phyloP scores from a whole-genome alignment of 1,140 invertebrate genomes.

The Caenorhabditis remanei region DNA sequence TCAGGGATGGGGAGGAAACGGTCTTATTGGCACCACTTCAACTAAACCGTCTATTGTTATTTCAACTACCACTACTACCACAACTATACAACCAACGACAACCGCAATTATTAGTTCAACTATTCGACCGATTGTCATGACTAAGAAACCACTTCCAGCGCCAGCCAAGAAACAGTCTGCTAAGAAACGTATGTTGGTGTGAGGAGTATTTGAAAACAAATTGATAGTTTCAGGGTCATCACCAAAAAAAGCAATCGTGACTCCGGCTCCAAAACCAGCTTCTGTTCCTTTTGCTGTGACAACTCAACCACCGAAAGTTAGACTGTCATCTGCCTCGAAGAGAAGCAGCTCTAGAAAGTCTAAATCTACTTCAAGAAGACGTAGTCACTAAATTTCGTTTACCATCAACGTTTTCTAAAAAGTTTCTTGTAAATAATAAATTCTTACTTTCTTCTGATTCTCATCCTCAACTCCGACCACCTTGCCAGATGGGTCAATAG shows the following conservation, averaged over 20 bases:
- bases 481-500: constrained; percentile 68
- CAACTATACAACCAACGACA: constrained; percentile 31
- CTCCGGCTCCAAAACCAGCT: not conserved
- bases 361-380: constrained; percentile 3
- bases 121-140: constrained; percentile 13
- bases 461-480: constrained; percentile 71
- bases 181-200: not conserved
- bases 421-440: not conserved
- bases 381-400: not conserved
- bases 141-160: constrained; percentile 9
- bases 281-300: not conserved
- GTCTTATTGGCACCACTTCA: constrained; percentile 49
- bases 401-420: not conserved
- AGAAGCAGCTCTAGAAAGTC: constrained; percentile 1
- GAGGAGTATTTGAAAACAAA: not conserved
- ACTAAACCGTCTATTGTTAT: constrained; percentile 30
- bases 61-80: constrained; percentile 11
- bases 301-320: not conserved
- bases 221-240: not conserved
- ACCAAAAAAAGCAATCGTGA: not conserved
- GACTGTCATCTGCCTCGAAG: not conserved
- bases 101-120: constrained; percentile 31
- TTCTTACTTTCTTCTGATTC: constrained; percentile 70
- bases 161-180: not conserved
- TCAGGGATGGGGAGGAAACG: constrained; percentile 57